These are phyloP conservation scores for Morus bassanus DNA, from an alignment of 2,797 vertebrate genomes.

Conservation along the genomic window DNA sequence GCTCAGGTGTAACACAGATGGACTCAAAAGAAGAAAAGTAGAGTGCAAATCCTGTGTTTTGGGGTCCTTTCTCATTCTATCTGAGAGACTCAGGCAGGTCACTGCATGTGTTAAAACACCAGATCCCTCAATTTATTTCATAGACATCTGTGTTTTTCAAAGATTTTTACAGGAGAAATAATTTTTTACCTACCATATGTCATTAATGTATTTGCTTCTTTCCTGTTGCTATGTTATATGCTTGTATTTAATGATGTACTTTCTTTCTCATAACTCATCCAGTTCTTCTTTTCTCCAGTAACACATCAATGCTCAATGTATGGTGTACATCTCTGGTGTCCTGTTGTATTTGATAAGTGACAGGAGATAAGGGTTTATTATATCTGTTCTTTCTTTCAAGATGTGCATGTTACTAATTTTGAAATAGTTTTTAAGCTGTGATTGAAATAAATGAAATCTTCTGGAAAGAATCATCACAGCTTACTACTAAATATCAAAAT, in stretches of 20 bases:
- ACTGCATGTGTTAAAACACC: not conserved
- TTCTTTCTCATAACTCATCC: slow-evolving; percentile 23
- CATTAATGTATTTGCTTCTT: slow-evolving; percentile 22
- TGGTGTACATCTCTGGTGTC: not conserved
- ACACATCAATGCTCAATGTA: slow-evolving; percentile 18
- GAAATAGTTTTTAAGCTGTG: not conserved
- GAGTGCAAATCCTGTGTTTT: not conserved
- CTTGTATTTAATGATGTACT: slow-evolving; percentile 28
- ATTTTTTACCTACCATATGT: not conserved
- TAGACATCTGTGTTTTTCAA: not conserved
- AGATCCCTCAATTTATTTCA: not conserved
- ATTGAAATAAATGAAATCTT: slow-evolving; percentile 34
- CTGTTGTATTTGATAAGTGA: slow-evolving; percentile 13
- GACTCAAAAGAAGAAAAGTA: not conserved
- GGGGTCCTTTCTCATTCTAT: not conserved
- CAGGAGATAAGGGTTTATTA: slow-evolving; percentile 55
- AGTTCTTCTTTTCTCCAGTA: not conserved
- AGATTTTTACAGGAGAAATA: not conserved
- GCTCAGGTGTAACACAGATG: not conserved
- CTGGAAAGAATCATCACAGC: slow-evolving; percentile 27
- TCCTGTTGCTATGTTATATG: slow-evolving; percentile 5
- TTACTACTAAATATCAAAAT: slow-evolving; percentile 30
- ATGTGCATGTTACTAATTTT: not conserved
- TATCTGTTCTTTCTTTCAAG: not conserved
- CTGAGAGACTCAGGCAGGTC: not conserved